These are phyloP conservation scores for Porites lutea DNA, from an alignment of 64 coral and sea anemone species.

Conservation along the genomic window DNA sequence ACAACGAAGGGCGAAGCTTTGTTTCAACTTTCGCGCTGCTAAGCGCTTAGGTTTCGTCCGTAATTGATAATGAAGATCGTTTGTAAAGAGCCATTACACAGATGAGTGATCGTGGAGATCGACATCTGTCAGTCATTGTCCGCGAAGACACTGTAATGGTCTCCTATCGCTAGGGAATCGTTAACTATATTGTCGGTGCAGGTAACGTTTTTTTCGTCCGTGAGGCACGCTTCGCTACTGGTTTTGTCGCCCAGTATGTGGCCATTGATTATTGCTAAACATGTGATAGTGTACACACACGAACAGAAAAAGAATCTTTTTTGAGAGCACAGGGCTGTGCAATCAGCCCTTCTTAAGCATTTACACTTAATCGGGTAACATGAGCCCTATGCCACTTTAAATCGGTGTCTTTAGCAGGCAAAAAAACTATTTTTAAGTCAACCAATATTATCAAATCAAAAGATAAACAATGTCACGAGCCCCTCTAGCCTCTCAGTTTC, in stretches of 20 bases:
- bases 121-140: slow-evolving; percentile 54
- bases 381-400: not conserved
- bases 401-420: not conserved
- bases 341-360: not conserved
- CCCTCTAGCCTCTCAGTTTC: not conserved
- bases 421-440: not conserved
- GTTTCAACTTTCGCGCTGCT: slow-evolving; percentile 19
- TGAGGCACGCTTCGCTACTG: slow-evolving; percentile 10
- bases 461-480: slow-evolving; percentile 33
- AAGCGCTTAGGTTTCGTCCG: slow-evolving; percentile 13
- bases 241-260: slow-evolving; percentile 23
- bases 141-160: slow-evolving; percentile 10
- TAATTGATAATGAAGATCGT: slow-evolving; percentile 29
- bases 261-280: not conserved
- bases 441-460: slow-evolving; percentile 9
- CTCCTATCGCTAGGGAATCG: slow-evolving; percentile 3
- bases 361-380: not conserved
- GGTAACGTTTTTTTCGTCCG: not conserved
- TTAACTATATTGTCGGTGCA: slow-evolving; percentile 2
- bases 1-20: slow-evolving; percentile 6
- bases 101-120: slow-evolving; percentile 9
- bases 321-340: too few species aligned
- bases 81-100: slow-evolving; percentile 9
- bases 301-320: not conserved
- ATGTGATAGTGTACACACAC: slow-evolving; percentile 4